Evolutionary conservation across 2,888 invertebrate species (phyloP).

Genomic region (Oscheius sp.): DNA sequence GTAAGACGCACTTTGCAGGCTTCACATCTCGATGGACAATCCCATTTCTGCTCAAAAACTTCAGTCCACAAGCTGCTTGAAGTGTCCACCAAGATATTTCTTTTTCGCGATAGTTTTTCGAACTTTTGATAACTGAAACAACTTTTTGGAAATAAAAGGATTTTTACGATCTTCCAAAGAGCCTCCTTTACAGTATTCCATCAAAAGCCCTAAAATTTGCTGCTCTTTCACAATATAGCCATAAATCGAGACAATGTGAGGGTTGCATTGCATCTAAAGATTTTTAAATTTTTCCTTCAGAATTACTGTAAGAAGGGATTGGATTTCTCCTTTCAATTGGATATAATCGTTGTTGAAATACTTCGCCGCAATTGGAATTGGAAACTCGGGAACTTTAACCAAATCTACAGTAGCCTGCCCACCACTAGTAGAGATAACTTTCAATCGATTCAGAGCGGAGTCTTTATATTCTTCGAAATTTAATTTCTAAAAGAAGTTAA

Average conservation of each 20-base stretch:
- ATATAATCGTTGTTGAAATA: neutral
- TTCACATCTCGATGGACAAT: neutral
- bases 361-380: neutral
- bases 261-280: slow-evolving; percentile 2
- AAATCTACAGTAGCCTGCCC: neutral
- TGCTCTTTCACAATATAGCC: slow-evolving; percentile 1
- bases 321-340: neutral
- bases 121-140: neutral
- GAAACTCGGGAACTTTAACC: neutral
- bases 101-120: neutral
- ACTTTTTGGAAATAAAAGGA: neutral
- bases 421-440: no score
- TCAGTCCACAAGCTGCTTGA: neutral
- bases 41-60: neutral
- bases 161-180: neutral
- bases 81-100: neutral
- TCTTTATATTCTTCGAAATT: no score
- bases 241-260: slow-evolving; percentile 4
- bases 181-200: slow-evolving; percentile 8
- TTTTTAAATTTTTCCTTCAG: neutral
- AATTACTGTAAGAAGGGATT: neutral
- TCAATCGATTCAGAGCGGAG: no score
- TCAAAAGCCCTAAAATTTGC: neutral
- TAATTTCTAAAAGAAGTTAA: no score
- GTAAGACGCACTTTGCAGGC: neutral